These are phyloP conservation scores for Eupeodes latifasciatus DNA, from an alignment of 2,888 invertebrate genomes.

Conservation along the genomic window DNA sequence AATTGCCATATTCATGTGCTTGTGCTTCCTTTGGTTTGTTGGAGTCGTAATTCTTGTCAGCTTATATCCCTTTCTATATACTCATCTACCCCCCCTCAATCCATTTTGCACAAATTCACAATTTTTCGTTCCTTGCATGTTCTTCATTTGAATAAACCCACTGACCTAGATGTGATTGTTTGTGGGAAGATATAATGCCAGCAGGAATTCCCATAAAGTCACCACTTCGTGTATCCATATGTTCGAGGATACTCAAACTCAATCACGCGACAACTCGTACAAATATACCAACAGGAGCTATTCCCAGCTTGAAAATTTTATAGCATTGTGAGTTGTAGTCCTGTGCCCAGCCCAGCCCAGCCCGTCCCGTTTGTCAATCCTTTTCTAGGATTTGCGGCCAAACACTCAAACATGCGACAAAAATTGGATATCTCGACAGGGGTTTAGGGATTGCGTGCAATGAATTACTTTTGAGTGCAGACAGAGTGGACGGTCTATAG, in stretches of 20 bases:
- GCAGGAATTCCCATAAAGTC: constrained; percentile 40
- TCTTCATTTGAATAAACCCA: constrained; percentile 69
- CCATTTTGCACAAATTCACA: constrained; percentile 10
- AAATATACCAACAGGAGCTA: neutral
- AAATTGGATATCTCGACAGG: constrained; percentile 51
- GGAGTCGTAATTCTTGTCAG: constrained; percentile 57
- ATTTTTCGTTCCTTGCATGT: constrained; percentile 38
- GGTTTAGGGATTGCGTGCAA: constrained; percentile 58
- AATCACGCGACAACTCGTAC: constrained; percentile 36
- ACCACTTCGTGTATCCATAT: constrained; percentile 22
- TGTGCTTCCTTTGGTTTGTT: constrained; percentile 32
- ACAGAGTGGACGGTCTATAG: constrained; percentile 10
- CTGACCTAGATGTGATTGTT: constrained; percentile 67
- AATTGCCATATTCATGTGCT: constrained; percentile 43
- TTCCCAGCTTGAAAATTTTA: constrained; percentile 40
- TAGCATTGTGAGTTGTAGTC: neutral
- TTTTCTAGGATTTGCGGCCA: constrained; percentile 49
- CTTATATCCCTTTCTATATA: constrained; percentile 3
- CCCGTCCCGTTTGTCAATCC: constrained; percentile 37
- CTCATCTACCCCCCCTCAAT: constrained; percentile 5
- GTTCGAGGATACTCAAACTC: constrained; percentile 2
- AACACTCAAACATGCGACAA: constrained; percentile 35
- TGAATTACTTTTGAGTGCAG: constrained; percentile 55
- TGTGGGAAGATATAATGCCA: constrained; percentile 50
- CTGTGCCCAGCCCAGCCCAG: too few relatives aligned